Conservation (phyloP, 2,888 invertebrate genomes). For the Lissonota sp. region DNA sequence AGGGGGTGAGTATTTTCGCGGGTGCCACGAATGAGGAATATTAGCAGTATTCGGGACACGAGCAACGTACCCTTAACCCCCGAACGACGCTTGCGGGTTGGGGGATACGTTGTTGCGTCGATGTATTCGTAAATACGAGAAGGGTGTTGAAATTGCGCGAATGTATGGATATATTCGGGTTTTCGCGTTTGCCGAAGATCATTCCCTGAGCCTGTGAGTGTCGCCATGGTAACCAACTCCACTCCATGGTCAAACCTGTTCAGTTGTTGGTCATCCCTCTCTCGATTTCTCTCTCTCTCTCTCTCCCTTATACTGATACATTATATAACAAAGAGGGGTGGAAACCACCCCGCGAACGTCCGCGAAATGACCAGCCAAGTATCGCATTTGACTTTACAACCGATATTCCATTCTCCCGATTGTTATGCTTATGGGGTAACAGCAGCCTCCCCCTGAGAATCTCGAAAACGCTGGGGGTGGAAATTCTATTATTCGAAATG, state of each 20-base stretch:
- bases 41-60: slow-evolving; percentile 28
- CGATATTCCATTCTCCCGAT: slow-evolving; percentile 74
- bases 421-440: slow-evolving; percentile 75
- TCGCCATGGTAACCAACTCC: slow-evolving; percentile 81
- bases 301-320: too few species aligned
- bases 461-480: not conserved
- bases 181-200: slow-evolving; percentile 79
- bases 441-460: slow-evolving; percentile 21
- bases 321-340: slow-evolving; percentile 60
- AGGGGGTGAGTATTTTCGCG: slow-evolving; percentile 56
- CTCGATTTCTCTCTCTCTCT: not conserved
- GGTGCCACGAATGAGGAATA: slow-evolving; percentile 63
- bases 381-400: slow-evolving; percentile 82
- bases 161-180: slow-evolving; percentile 14
- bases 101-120: slow-evolving; percentile 54
- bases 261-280: slow-evolving; percentile 40
- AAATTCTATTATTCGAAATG: not conserved
- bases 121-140: slow-evolving; percentile 78
- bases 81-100: too few species aligned
- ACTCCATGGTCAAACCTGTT: slow-evolving; percentile 69
- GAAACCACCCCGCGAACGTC: slow-evolving; percentile 47
- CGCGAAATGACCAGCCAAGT: slow-evolving; percentile 80
- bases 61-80: too few species aligned
- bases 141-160: slow-evolving; percentile 77
- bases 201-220: slow-evolving; percentile 79